Percentiles rank a stretch among this genome's conserved stretches.
Evolutionary conservation across 2,113 vertebrate species (phyloP).

Genomic region (Sakesphorus luctuosus): DNA sequence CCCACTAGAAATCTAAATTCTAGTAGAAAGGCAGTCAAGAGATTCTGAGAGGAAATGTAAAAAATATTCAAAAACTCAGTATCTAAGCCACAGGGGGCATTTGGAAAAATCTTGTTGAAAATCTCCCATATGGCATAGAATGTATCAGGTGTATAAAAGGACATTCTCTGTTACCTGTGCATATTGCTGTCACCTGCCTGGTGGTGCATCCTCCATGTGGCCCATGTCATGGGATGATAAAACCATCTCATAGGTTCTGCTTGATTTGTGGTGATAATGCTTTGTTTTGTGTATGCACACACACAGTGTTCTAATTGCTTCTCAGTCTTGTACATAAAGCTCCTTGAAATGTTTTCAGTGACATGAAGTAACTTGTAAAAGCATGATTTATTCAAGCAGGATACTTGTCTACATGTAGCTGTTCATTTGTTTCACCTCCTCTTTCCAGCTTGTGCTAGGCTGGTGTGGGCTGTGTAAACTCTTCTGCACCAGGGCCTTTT

Average conservation of each 20-base stretch:
- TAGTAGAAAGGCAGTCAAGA: background rate
- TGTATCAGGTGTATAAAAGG: background rate
- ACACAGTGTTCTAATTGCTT: background rate
- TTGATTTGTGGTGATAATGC: background rate
- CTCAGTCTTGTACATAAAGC: background rate
- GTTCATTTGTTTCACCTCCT: background rate
- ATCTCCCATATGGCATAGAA: background rate
- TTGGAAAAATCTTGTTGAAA: background rate
- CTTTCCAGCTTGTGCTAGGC: background rate
- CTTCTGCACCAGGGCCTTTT: fast-evolving
- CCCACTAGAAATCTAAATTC: background rate
- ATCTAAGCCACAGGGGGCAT: background rate
- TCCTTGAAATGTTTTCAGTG: background rate
- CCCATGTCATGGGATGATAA: fast-evolving
- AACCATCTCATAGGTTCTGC: background rate
- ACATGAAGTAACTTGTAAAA: background rate
- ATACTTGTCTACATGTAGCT: background rate
- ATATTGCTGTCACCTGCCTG: background rate
- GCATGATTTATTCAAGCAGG: background rate
- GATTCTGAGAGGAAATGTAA: background rate
- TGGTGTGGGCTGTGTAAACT: background rate
- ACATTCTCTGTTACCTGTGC: background rate
- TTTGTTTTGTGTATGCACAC: background rate
- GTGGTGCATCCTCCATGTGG: background rate
- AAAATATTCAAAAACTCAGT: background rate